A percentile compares a stretch with the other conserved stretches of the same genome.
Evolutionary conservation across 2,113 vertebrate species (phyloP).

Genomic region (Xenotilapia flavipinnis): DNA sequence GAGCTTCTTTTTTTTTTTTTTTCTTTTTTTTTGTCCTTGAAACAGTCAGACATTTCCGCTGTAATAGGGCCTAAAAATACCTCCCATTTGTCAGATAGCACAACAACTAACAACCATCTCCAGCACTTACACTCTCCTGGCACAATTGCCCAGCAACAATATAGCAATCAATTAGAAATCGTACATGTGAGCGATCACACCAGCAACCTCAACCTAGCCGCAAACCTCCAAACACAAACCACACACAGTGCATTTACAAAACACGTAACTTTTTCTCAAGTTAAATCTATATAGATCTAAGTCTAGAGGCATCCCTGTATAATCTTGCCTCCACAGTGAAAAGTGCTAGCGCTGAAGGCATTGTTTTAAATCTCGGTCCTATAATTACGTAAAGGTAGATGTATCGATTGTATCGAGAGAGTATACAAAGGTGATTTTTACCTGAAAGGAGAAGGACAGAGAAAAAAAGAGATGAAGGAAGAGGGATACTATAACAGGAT

Average conservation of each 20-base stretch:
- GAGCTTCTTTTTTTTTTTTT: fast-evolving
- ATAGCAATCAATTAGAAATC: not conserved
- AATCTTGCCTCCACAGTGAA: not conserved
- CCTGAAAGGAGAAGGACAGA: conserved; percentile 1
- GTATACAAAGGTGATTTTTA: conserved; percentile 3
- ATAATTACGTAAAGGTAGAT: conserved; percentile 26
- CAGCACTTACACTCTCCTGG: not conserved
- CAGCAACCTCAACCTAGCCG: not conserved
- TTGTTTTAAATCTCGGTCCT: not conserved
- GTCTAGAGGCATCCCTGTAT: not conserved
- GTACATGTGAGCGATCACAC: not conserved
- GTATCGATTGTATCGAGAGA: conserved; percentile 20
- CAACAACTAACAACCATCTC: not conserved
- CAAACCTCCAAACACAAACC: not conserved
- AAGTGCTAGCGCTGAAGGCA: not conserved
- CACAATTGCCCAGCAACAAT: not conserved
- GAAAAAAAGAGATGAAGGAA: conserved; percentile 1
- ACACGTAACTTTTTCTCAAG: not conserved
- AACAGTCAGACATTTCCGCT: not conserved
- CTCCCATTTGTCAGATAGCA: not conserved
- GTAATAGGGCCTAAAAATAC: not conserved
- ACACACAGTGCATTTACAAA: not conserved
- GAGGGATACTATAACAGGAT: conserved; percentile 1
- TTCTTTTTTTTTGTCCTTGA: not conserved
- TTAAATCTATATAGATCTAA: not conserved